Percentiles rank a stretch among this genome's conserved stretches.
These are phyloP conservation scores for Rhabdomys dilectus DNA, from an alignment of 2,113 vertebrate genomes.

Conservation along the genomic window DNA sequence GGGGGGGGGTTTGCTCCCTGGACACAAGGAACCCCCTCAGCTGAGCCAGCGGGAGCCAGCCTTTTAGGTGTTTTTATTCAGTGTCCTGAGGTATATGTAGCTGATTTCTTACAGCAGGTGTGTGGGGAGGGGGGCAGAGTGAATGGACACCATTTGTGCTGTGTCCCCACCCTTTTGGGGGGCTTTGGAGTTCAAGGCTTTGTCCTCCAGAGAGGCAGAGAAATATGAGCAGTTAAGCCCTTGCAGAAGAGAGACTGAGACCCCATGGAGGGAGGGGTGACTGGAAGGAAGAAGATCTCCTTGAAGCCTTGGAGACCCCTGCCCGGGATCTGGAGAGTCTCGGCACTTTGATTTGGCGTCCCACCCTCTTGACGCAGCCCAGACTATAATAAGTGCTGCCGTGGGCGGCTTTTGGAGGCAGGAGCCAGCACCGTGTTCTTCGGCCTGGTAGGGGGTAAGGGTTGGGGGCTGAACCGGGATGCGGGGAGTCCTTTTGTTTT, in stretches of 20 bases:
- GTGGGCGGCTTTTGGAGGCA: slow-evolving; percentile 81
- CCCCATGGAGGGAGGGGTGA: not conserved
- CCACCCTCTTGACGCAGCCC: slow-evolving; percentile 80
- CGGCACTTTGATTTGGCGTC: slow-evolving; percentile 68
- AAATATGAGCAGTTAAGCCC: not conserved
- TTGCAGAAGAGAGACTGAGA: not conserved
- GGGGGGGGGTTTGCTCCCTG: not conserved
- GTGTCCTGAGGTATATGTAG: slow-evolving; percentile 44
- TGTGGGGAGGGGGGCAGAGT: not conserved
- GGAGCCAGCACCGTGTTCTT: slow-evolving; percentile 47
- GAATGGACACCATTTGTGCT: not conserved
- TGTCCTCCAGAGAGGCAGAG: not conserved
- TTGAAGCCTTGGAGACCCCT: slow-evolving; percentile 51
- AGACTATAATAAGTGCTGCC: slow-evolving; percentile 81
- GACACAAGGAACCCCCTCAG: slow-evolving; percentile 17
- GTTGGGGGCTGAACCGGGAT: slow-evolving; percentile 9
- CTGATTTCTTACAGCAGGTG: slow-evolving; percentile 51
- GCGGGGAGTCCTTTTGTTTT: slow-evolving; percentile 58
- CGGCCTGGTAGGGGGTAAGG: slow-evolving; percentile 62
- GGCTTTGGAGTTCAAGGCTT: slow-evolving; percentile 47
- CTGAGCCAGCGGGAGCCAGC: not conserved
- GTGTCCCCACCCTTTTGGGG: slow-evolving; percentile 4
- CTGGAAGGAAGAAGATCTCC: not conserved
- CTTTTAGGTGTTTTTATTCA: slow-evolving; percentile 22
- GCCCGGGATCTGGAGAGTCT: slow-evolving; percentile 55